Conservation (phyloP, 2,113 vertebrate species). For the Rostratula benghalensis region DNA sequence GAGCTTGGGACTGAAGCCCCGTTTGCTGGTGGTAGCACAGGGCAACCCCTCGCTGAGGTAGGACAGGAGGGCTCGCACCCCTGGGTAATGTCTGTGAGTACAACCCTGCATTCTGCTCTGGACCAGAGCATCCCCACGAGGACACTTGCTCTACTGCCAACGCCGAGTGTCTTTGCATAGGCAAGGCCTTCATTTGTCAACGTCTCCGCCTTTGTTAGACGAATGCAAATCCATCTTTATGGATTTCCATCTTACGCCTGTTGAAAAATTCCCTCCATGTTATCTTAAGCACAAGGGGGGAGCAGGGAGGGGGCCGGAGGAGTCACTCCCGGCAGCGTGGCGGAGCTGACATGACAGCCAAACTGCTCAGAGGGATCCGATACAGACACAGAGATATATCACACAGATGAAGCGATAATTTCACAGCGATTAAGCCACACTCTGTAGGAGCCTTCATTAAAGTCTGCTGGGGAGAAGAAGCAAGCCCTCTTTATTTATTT, state of each 20-base stretch:
- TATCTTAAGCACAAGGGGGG: background rate
- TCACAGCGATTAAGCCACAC: slow-evolving; percentile 54
- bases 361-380: background rate
- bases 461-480: slow-evolving; percentile 7
- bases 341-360: background rate
- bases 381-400: slow-evolving; percentile 26
- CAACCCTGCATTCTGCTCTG: background rate
- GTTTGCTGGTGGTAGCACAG: background rate
- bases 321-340: background rate
- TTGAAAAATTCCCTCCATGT: slow-evolving; percentile 7
- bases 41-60: background rate
- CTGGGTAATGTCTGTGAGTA: background rate
- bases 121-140: background rate
- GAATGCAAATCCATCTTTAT: slow-evolving; percentile 10
- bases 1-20: background rate
- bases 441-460: slow-evolving; percentile 46
- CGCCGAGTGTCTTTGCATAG: fast-evolving
- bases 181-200: slow-evolving; percentile 4
- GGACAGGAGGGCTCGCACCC: background rate
- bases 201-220: background rate
- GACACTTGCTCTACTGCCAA: background rate
- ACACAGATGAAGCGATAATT: slow-evolving; percentile 49
- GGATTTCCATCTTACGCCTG: background rate
- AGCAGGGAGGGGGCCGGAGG: background rate
- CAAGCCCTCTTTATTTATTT: background rate